Evolutionary conservation across 1,140 invertebrate species (phyloP).

Genomic region (Muscidifurax raptorellus): DNA sequence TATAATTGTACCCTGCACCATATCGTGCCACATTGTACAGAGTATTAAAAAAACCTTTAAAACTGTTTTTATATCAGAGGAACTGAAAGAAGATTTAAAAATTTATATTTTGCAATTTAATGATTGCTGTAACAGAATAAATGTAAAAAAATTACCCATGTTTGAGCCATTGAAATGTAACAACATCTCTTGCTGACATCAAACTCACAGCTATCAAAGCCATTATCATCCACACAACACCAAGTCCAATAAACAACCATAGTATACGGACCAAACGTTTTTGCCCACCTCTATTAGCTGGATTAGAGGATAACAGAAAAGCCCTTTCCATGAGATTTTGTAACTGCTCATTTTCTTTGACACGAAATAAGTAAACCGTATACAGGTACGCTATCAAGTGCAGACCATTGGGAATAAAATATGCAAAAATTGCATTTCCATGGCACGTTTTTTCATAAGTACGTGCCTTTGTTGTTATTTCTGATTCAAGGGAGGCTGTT

Average conservation of each 20-base stretch:
- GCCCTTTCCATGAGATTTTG: constrained; percentile 94
- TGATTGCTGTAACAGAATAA: neutral
- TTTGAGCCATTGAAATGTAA: constrained; percentile 81
- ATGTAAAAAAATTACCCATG: constrained; percentile 61
- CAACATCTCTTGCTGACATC: constrained; percentile 79
- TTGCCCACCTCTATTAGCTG: constrained; percentile 80
- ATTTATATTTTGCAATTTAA: constrained; percentile 48
- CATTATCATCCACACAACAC: constrained; percentile 81
- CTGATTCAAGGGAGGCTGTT: constrained; percentile 69
- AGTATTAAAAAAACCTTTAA: constrained; percentile 80
- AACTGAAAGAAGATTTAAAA: constrained; percentile 69
- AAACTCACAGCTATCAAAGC: constrained; percentile 81
- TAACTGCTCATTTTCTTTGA: constrained; percentile 90
- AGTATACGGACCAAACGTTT: constrained; percentile 81
- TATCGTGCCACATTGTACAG: constrained; percentile 84
- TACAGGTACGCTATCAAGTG: constrained; percentile 87
- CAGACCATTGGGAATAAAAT: constrained; percentile 85
- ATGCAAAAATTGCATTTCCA: constrained; percentile 84
- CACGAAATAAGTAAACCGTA: constrained; percentile 85
- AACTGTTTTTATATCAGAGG: constrained; percentile 70
- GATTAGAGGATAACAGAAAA: constrained; percentile 81
- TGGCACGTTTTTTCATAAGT: constrained; percentile 80
- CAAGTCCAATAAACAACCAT: constrained; percentile 83
- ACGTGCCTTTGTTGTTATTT: constrained; percentile 63
- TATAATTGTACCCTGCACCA: constrained; percentile 86